Base-by-base conservation (phyloP, 2,797 vertebrate species). In the Syndactyla subalaris region DNA sequence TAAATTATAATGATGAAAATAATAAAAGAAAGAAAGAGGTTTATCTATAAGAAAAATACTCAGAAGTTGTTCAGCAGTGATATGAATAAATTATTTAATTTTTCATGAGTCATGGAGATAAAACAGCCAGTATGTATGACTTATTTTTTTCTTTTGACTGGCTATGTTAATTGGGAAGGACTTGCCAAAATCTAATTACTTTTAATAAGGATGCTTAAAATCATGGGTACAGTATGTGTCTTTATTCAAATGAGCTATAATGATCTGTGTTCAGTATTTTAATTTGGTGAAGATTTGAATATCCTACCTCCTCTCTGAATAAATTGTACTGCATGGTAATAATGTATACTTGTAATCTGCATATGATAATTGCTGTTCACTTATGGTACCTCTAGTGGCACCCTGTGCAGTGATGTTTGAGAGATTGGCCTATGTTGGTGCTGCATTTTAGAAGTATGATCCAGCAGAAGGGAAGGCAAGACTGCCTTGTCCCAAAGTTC, bases 161-260 rank as follows among this genome's bases (percentile, higher is more conserved):
- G 49, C 74, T 87, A n/a, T 14, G 14, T 90, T 83, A 76, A 74
- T 86, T 95, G 87, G 76, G 78, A 95, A 88, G 90, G 72, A 41
- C 63, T 81, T 95, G 49, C 43, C 57, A 77, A 95, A 96, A 95
- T 88, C 48, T 88, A 85, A 94, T 95, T 94, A 75, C 41, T 87
- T 92, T 87, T 79, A 93, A 95, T 87, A 92, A 92, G 59, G 39
- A 67, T 92, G 38, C 77, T 88, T 81, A 61, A 84, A 89, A 88
- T 84, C 48, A 76, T 67, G 76, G 34, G 14, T 93, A 36, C 18
- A 66, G 58, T 72, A 62, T 74, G 84, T 75, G 23, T 72, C 77
- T 95, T 85, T 58, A 93, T 93, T 97, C 91, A 95, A 91, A 88
- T 83, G 73, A 92, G 75, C 91, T 73, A 51, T 78, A 95, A 41